Percentiles rank a stretch among this genome's conserved stretches.
These are phyloP conservation scores for Tenthredo distinguenda DNA, from an alignment of 2,888 invertebrate genomes.

Conservation along the genomic window DNA sequence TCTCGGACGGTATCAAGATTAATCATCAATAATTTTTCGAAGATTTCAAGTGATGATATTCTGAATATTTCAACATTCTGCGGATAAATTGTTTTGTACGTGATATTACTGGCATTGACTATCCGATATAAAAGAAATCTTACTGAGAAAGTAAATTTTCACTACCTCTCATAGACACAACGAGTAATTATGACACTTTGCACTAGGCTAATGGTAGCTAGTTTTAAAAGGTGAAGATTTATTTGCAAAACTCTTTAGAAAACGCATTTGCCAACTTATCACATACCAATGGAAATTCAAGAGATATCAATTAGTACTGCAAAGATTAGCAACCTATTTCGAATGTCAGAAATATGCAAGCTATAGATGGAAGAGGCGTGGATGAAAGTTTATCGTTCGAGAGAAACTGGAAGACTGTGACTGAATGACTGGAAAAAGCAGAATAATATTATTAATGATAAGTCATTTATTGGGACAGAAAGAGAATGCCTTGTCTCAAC, in stretches of 20 bases:
- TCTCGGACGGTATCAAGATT: background rate
- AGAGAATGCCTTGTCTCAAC: conserved; percentile 18
- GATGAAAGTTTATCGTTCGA: background rate
- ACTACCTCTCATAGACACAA: background rate
- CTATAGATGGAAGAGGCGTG: background rate
- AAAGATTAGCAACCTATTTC: conserved; percentile 24
- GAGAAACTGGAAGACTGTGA: background rate
- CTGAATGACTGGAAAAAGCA: background rate
- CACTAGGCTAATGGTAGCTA: conserved; percentile 13
- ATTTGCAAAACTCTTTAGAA: conserved; percentile 41
- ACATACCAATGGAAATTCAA: conserved; percentile 4
- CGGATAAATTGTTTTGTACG: too few relatives aligned
- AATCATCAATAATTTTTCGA: background rate
- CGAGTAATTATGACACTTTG: conserved; percentile 35
- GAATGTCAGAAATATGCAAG: background rate
- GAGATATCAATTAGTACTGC: conserved; percentile 28
- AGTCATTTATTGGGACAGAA: conserved; percentile 14
- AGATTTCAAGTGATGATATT: background rate
- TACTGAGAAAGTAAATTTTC: conserved; percentile 43
- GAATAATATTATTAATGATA: background rate
- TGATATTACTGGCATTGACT: background rate
- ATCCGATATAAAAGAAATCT: background rate
- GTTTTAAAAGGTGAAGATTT: conserved; percentile 25
- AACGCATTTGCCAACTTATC: conserved; percentile 3
- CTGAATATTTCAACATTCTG: background rate